These are phyloP conservation scores for Folsomia candida DNA, from an alignment of 2,888 invertebrate species.

Conservation along the genomic window DNA sequence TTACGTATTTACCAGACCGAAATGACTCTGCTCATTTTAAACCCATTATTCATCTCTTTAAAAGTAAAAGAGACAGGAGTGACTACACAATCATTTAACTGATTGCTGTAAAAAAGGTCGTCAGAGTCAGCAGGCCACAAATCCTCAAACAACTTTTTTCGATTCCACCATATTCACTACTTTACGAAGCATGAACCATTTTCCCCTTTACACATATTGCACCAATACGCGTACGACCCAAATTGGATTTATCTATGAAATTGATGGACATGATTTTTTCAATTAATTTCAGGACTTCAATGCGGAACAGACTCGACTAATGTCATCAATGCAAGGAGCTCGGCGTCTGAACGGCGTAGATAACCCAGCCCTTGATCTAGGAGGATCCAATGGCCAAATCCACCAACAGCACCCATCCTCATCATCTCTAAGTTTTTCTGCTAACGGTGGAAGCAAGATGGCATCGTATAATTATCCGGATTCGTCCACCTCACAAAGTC, in stretches of 20 bases:
- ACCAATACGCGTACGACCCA: too few species aligned
- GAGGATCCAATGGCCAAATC: constrained; percentile 22
- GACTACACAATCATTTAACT: too few species aligned
- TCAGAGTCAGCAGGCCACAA: constrained; percentile 5
- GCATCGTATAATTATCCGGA: constrained; percentile 29
- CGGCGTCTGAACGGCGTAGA: constrained; percentile 43
- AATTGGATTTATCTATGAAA: too few species aligned
- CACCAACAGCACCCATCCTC: constrained; percentile 13
- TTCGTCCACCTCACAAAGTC: constrained; percentile 44
- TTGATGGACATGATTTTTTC: too few species aligned
- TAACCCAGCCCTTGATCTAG: constrained; percentile 44
- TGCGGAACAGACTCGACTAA: constrained; percentile 44
- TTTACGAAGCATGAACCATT: too few species aligned
- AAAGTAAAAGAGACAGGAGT: background rate
- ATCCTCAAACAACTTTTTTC: background rate
- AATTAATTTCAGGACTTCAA: constrained; percentile 42
- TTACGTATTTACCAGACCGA: too few species aligned
- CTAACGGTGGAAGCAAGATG: constrained; percentile 29
- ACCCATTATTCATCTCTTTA: constrained; percentile 29
- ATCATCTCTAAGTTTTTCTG: background rate
- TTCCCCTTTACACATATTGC: too few species aligned
- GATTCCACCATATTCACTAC: too few species aligned
- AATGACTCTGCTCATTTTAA: constrained; percentile 40
- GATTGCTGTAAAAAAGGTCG: too few species aligned
- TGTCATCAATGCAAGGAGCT: constrained; percentile 41